Evolutionary conservation across 2,888 invertebrate species (phyloP), one percentile per base, ranked within the genome.

Genomic region (Euclidia mi): DNA sequence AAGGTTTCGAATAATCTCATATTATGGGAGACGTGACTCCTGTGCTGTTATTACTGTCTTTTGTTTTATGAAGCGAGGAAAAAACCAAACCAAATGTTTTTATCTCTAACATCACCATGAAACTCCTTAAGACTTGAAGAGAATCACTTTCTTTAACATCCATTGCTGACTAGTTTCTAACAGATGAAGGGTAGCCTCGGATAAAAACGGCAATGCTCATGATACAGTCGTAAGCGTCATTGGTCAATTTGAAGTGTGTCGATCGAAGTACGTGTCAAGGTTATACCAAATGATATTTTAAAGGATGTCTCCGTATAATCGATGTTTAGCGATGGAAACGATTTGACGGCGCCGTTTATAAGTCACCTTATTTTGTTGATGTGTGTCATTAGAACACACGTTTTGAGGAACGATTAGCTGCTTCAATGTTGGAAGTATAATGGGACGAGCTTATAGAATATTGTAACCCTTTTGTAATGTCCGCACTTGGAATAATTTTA

Each of bases 1-100:
- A 74, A 80, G 79, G 80, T 80, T 78, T 71, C 63, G 68, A 78
- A 79, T 89, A 88, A 90, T 89, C 81, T 82, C 79, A 72, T 71
- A 87, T 88, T 87, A 88, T 78, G 66, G 29, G 65, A 72, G 77
- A 92, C 93, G 93, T 94, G 94, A 92, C 93, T 92, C 74, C 91
- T 82, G 92, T 87, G 66, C 82, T 79, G 71, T 88, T 82, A 92
- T 93, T 92, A 91, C 75, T 60, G 74, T 59, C 76, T 79, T 85
- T 86, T 80, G 79, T 79, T 76, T 68, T 82, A 65, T 68, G 66
- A 72, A 67, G 58, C 63, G 61, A 44, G 70, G 77, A 74, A 69
- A 73, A 78, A 56, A 74, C 29, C 45, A 45, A 68, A 72, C 65
- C 47, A 55, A 63, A 57, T 47, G 56, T 65, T 76, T 76, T 67